phyloP scores from a whole-genome alignment of 2,797 vertebrate species.

The Protonibea diacanthus region DNA sequence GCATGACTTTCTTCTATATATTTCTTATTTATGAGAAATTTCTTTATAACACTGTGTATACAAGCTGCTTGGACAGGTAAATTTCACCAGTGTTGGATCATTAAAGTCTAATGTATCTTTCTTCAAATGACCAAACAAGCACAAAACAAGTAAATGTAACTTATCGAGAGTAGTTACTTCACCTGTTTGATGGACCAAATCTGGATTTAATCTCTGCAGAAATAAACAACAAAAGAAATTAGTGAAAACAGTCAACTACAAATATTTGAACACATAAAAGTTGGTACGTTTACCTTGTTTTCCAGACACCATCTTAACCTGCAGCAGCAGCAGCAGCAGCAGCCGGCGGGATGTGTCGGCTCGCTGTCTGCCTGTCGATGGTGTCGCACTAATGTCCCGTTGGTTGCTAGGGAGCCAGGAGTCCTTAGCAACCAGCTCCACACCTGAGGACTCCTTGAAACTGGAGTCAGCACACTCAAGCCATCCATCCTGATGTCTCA shows the following conservation, averaged over 20 bases:
- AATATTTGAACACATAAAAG: not conserved
- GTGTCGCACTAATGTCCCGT: constrained; percentile 47
- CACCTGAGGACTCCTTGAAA: constrained; percentile 69
- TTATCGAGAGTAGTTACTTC: not conserved
- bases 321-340: not conserved
- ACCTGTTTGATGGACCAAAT: constrained; percentile 76
- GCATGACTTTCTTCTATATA: no score
- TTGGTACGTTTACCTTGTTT: constrained; percentile 55
- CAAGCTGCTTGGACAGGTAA: no score
- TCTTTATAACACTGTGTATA: no score
- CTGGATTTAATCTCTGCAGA: constrained; percentile 55
- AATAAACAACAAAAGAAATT: not conserved
- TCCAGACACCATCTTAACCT: constrained; percentile 63
- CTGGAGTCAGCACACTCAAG: constrained; percentile 52
- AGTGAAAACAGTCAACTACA: not conserved
- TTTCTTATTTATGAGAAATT: no score
- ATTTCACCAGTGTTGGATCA: no score
- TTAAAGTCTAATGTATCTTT: no score
- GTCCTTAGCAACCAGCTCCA: constrained; percentile 76
- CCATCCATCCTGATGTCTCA: constrained; percentile 10
- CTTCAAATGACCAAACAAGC: not conserved
- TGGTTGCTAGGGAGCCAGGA: constrained; percentile 66
- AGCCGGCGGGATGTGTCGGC: not conserved
- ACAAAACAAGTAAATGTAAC: not conserved
- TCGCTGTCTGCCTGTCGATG: constrained; percentile 6